Conservation (phyloP, 1,140 invertebrate species). For the Penaeus indicus region DNA sequence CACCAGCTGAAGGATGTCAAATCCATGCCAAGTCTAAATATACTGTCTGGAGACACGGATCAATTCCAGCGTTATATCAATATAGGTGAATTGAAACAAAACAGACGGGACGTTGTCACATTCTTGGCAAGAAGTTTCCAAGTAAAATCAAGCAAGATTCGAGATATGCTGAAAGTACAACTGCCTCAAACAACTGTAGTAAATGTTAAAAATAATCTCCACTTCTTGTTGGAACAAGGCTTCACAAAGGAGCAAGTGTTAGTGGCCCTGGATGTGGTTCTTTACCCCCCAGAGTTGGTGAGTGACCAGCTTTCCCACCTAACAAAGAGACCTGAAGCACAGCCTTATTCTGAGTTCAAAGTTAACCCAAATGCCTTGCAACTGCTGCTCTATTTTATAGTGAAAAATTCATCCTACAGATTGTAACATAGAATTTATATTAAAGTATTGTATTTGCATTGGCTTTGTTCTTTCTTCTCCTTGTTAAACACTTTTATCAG, state of each 20-base stretch:
- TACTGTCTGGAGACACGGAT: background rate
- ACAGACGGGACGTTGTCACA: slow-evolving; percentile 26
- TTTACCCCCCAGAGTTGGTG: slow-evolving; percentile 38
- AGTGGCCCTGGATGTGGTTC: slow-evolving; percentile 27
- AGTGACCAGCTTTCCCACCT: slow-evolving; percentile 19
- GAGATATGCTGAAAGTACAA: background rate
- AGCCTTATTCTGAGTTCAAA: background rate
- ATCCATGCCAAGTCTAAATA: slow-evolving; percentile 34
- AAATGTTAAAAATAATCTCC: slow-evolving; percentile 31
- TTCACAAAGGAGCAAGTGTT: slow-evolving; percentile 29
- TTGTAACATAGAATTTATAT: too few species aligned
- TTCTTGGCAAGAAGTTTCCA: slow-evolving; percentile 8
- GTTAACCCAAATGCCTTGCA: slow-evolving; percentile 34
- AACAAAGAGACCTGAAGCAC: slow-evolving; percentile 5
- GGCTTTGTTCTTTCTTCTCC: too few species aligned
- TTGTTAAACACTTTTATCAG: too few species aligned
- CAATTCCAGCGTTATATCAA: slow-evolving; percentile 27
- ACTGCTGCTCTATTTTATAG: slow-evolving; percentile 38
- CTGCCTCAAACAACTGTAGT: slow-evolving; percentile 15
- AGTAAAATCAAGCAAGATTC: slow-evolving; percentile 9
- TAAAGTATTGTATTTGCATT: too few species aligned
- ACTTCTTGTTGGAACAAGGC: background rate
- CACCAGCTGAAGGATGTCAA: slow-evolving; percentile 33
- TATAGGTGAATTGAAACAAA: slow-evolving; percentile 29
- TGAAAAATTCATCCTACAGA: slow-evolving; percentile 23